Evolutionary conservation across 2,113 vertebrate species (phyloP).

Genomic region (Isurus oxyrinchus): DNA sequence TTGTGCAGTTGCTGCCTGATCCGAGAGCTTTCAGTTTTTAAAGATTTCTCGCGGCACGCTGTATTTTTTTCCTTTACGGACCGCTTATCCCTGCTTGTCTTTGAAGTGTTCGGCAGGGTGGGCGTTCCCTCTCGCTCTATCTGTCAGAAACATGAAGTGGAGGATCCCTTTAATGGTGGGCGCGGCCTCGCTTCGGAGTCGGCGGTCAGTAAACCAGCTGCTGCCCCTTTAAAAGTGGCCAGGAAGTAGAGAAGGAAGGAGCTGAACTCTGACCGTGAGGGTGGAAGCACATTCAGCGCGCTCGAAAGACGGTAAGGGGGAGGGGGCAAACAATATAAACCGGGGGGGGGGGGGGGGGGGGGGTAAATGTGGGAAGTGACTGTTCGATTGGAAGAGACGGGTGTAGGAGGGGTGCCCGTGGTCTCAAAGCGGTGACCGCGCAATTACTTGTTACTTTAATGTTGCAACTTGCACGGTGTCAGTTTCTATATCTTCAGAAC

Average conservation of each 20-base stretch:
- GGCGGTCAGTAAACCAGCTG: not conserved
- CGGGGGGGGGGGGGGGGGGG: no score
- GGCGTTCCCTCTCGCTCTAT: not conserved
- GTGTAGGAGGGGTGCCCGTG: not conserved
- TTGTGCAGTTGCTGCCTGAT: no score
- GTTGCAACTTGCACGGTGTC: not conserved
- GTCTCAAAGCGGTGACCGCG: not conserved
- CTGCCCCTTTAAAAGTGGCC: slow-evolving; percentile 15
- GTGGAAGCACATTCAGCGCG: slow-evolving; percentile 31
- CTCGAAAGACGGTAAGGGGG: slow-evolving; percentile 15
- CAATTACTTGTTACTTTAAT: not conserved
- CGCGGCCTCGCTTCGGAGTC: not conserved
- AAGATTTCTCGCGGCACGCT: not conserved
- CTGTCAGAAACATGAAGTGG: not conserved
- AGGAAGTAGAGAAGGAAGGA: slow-evolving; percentile 13
- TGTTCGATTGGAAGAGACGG: not conserved
- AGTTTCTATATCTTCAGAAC: not conserved
- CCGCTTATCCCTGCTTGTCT: not conserved
- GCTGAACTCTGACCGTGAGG: slow-evolving; percentile 35
- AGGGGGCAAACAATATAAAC: not conserved
- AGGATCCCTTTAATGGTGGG: slow-evolving; percentile 24
- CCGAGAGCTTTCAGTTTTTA: not conserved
- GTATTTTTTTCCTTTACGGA: not conserved
- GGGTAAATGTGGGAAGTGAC: not conserved
- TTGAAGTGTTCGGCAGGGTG: not conserved